Conservation (phyloP, 2,888 invertebrate genomes). For the Andrena fulva region DNA sequence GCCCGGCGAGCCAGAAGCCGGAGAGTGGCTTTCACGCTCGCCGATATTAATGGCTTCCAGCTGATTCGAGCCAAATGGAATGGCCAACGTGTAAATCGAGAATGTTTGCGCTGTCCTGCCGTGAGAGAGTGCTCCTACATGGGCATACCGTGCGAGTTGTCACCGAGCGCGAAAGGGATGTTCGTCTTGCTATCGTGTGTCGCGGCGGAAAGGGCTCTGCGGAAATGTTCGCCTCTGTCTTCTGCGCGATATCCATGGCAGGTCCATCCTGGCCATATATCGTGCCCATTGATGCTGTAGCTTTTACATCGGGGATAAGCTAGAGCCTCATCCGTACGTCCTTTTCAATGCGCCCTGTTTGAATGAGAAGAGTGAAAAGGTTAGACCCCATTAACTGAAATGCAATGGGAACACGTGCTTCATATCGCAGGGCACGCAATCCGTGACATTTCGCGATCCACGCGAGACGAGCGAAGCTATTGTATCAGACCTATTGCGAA, state of each 20-base stretch:
- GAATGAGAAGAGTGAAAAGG: no score
- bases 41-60: constrained; percentile 76
- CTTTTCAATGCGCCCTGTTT: no score
- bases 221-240: constrained; percentile 7
- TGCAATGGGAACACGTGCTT: not conserved
- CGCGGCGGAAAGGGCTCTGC: constrained; percentile 13
- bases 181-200: constrained; percentile 52
- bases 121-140: constrained; percentile 60
- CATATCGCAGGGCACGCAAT: not conserved
- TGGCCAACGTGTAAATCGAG: constrained; percentile 80
- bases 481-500: constrained; percentile 42
- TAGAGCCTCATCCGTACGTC: no score
- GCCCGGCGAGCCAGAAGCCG: constrained; percentile 61
- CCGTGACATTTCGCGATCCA: constrained; percentile 28
- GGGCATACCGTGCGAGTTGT: constrained; percentile 62
- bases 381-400: not conserved
- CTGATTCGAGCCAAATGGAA: constrained; percentile 78
- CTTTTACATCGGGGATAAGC: not conserved
- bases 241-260: not conserved
- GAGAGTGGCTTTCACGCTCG: constrained; percentile 74
- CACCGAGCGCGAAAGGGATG: constrained; percentile 45
- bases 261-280: not conserved
- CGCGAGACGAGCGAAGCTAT: not conserved
- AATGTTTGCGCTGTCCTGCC: constrained; percentile 73
- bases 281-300: not conserved